Evolutionary conservation across 2,797 vertebrate genomes (phyloP).

Genomic region (Lagocephalus sceleratus): DNA sequence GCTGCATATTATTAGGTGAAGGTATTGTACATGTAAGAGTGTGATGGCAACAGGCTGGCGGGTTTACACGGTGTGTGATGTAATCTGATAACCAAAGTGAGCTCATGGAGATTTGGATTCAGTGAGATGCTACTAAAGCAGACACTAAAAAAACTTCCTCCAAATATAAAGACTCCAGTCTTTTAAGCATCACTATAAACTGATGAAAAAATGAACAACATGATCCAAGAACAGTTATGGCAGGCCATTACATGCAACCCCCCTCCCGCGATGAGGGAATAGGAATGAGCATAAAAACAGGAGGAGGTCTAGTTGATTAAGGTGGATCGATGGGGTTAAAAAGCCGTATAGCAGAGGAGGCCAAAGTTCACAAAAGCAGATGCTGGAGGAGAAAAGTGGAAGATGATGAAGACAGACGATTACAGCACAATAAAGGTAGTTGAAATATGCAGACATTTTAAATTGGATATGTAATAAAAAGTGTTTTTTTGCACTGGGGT

Average conservation of each 20-base stretch:
- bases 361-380: not conserved
- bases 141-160: conserved; percentile 3
- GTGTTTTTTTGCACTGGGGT: conserved; percentile 18
- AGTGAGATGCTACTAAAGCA: conserved; percentile 31
- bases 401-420: conserved; percentile 9
- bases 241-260: too few species aligned
- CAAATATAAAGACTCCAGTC: not conserved
- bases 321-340: too few species aligned
- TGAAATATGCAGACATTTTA: conserved; percentile 28
- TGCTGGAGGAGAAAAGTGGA: not conserved
- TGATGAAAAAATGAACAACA: too few species aligned
- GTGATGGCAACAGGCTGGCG: conserved; percentile 52
- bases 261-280: too few species aligned
- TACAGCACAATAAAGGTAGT: not conserved
- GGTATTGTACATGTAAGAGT: conserved; percentile 31
- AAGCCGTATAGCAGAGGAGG: too few species aligned
- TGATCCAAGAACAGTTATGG: too few species aligned
- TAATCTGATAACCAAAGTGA: conserved; percentile 42
- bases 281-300: too few species aligned
- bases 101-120: conserved; percentile 45
- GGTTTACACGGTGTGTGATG: conserved; percentile 59
- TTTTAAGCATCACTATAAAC: too few species aligned
- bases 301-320: too few species aligned
- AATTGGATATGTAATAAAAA: conserved; percentile 40
- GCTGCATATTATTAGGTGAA: conserved; percentile 35